Conservation (phyloP, 2,113 vertebrate species). For the Anguilla rostrata region DNA sequence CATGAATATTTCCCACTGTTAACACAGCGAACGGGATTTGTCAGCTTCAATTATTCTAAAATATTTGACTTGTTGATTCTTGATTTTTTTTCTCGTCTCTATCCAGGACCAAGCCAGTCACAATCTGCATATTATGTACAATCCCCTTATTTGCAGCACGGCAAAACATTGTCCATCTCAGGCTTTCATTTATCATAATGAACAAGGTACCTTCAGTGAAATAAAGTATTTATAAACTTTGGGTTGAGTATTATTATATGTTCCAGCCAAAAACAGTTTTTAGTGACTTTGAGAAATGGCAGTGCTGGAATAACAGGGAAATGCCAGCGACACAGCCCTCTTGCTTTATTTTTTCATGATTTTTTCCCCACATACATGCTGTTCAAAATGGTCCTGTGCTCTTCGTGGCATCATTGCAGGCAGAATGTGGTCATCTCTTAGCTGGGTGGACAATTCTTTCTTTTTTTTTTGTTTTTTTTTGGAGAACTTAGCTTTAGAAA, state of each 20-base stretch:
- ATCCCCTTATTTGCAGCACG: background rate
- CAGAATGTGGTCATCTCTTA: too few relatives aligned
- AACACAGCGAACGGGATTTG: background rate
- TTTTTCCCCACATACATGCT: too few relatives aligned
- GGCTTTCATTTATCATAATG: background rate
- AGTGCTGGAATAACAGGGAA: too few relatives aligned
- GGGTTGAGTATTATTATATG: background rate
- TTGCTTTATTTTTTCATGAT: too few relatives aligned
- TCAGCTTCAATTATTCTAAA: background rate
- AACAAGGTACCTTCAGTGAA: background rate
- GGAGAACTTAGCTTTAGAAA: too few relatives aligned
- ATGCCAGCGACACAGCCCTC: too few relatives aligned
- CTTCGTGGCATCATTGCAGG: too few relatives aligned
- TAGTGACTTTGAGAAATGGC: too few relatives aligned
- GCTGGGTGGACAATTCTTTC: too few relatives aligned
- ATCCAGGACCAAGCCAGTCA: background rate
- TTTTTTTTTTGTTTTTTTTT: too few relatives aligned
- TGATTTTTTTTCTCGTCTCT: background rate
- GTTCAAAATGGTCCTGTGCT: too few relatives aligned
- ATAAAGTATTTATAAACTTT: background rate
- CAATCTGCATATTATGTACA: background rate
- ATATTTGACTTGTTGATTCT: background rate
- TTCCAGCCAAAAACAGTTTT: too few relatives aligned
- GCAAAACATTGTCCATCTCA: background rate
- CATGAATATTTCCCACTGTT: background rate